These are phyloP conservation scores for Rhagonycha lutea DNA, from an alignment of 2,888 invertebrate species.

Conservation along the genomic window DNA sequence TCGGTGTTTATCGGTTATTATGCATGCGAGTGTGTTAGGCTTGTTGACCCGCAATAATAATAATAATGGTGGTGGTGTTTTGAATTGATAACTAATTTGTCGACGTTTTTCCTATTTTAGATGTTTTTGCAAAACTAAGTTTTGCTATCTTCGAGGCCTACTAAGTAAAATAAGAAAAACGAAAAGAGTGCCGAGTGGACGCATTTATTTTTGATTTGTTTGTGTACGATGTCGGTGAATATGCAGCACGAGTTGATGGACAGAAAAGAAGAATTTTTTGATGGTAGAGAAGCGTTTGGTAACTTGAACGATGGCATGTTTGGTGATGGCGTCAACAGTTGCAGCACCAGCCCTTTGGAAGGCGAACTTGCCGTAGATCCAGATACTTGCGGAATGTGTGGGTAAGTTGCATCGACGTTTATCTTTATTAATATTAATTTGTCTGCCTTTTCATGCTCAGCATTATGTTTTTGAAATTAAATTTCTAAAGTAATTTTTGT, in stretches of 20 bases:
- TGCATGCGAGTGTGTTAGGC: background rate
- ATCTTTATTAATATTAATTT: background rate
- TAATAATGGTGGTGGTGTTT: background rate
- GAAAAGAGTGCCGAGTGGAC: background rate
- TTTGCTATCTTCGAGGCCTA: slow-evolving; percentile 40
- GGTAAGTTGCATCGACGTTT: slow-evolving; percentile 42
- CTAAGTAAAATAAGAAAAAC: slow-evolving; percentile 9
- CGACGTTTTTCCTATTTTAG: slow-evolving; percentile 38
- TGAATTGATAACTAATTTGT: background rate
- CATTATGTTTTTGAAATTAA: background rate
- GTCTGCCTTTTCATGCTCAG: background rate
- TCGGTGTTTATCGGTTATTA: background rate
- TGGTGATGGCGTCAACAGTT: slow-evolving; percentile 51
- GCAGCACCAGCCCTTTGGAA: slow-evolving; percentile 50
- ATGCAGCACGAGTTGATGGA: slow-evolving; percentile 44
- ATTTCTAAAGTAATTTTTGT: background rate
- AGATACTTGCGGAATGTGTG: slow-evolving; percentile 54
- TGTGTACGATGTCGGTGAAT: slow-evolving; percentile 43
- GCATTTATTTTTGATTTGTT: slow-evolving; percentile 5
- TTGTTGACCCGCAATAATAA: background rate
- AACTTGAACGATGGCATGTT: slow-evolving; percentile 49
- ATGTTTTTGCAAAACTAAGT: slow-evolving; percentile 50
- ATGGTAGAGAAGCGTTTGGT: slow-evolving; percentile 47
- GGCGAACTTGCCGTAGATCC: slow-evolving; percentile 53
- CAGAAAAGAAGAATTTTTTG: slow-evolving; percentile 39